Evolutionary conservation across 2,113 vertebrate genomes (phyloP).

Genomic region (Daubentonia madagascariensis): DNA sequence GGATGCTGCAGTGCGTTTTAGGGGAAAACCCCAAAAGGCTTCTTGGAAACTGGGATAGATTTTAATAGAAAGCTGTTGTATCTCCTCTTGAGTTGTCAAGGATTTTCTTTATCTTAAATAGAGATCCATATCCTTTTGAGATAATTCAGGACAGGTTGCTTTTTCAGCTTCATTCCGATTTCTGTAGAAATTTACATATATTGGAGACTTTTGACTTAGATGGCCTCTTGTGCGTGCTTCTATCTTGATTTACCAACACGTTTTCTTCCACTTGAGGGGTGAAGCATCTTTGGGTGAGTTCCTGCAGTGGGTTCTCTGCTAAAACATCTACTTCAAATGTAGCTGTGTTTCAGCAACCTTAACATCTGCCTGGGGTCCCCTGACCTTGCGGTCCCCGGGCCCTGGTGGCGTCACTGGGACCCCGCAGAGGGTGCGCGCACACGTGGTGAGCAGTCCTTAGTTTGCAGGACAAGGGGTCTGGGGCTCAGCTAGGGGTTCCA

Average conservation of each 20-base stretch:
- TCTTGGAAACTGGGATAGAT: neutral
- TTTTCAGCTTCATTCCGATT: too few relatives aligned
- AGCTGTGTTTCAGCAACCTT: neutral
- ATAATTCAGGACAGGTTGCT: neutral
- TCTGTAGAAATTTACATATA: fast-evolving
- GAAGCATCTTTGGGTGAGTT: neutral
- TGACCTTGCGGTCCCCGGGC: too few relatives aligned
- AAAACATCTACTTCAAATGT: neutral
- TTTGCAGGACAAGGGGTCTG: too few relatives aligned
- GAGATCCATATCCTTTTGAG: too few relatives aligned
- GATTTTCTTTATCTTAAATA: too few relatives aligned
- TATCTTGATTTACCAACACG: neutral
- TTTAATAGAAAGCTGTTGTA: neutral
- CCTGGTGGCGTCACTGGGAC: too few relatives aligned
- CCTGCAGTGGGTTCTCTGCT: neutral
- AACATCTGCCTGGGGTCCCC: too few relatives aligned
- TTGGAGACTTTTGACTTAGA: too few relatives aligned
- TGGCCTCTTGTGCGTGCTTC: neutral
- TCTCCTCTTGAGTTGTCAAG: neutral
- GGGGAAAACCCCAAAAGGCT: neutral
- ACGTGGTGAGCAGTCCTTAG: too few relatives aligned
- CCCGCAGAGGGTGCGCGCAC: too few relatives aligned
- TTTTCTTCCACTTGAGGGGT: neutral
- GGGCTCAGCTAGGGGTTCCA: neutral
- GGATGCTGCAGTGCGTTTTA: neutral